Evolutionary conservation across 1,140 invertebrate genomes (phyloP).

Genomic region (Drosophila seguyi): DNA sequence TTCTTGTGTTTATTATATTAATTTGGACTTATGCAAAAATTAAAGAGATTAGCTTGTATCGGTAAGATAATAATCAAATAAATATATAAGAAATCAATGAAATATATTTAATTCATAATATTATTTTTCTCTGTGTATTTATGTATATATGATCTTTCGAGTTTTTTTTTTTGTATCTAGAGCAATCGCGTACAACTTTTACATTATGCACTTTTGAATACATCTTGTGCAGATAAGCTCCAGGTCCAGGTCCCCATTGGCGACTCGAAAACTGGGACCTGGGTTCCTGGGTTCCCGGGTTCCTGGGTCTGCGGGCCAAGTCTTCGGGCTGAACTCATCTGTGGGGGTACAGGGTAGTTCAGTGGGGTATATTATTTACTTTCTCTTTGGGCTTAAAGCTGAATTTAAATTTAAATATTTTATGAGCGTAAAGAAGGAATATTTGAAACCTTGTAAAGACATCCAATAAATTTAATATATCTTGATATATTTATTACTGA

Average conservation of each 20-base stretch:
- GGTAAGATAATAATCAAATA: too few relatives aligned
- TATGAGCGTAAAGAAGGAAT: rapidly evolving
- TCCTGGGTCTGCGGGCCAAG: conserved; percentile 10
- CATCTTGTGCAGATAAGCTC: conserved; percentile 73
- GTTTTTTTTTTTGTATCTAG: conserved; percentile 60
- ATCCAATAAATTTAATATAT: too few relatives aligned
- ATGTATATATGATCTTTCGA: background rate
- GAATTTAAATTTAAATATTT: background rate
- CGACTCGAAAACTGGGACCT: background rate
- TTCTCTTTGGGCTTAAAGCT: background rate
- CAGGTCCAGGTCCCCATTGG: background rate
- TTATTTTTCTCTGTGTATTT: background rate
- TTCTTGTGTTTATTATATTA: background rate
- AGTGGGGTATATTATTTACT: background rate
- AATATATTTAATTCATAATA: background rate
- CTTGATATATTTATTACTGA: too few relatives aligned
- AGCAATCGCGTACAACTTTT: conserved; percentile 79
- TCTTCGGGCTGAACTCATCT: conserved; percentile 13
- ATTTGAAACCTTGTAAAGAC: too few relatives aligned
- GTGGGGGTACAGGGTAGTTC: conserved; percentile 5
- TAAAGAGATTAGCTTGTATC: rapidly evolving
- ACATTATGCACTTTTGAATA: conserved; percentile 82
- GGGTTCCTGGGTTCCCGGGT: conserved; percentile 6
- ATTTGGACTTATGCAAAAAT: too few relatives aligned
- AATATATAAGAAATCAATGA: too few relatives aligned